Evolutionary conservation across 2,888 invertebrate species (phyloP).

Genomic region (Geotrupes spiniger): DNA sequence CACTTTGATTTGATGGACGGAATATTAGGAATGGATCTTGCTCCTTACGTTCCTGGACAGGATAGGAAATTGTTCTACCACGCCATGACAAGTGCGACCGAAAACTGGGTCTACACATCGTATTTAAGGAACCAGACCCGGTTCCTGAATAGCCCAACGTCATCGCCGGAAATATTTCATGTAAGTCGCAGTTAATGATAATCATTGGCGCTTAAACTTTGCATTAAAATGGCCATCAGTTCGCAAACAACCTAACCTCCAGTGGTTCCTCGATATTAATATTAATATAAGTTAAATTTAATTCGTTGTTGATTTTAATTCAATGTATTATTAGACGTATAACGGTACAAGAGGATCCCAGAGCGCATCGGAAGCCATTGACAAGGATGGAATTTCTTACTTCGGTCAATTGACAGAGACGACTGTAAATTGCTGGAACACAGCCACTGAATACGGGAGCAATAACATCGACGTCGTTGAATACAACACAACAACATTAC

Average conservation of each 20-base stretch:
- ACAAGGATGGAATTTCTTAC: slow-evolving; percentile 66
- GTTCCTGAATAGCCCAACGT: slow-evolving; percentile 51
- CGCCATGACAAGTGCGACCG: slow-evolving; percentile 63
- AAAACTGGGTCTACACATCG: slow-evolving; percentile 63
- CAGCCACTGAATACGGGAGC: slow-evolving; percentile 57
- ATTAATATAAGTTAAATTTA: no score
- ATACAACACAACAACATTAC: slow-evolving; percentile 59
- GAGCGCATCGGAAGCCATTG: slow-evolving; percentile 71
- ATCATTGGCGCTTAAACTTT: no score
- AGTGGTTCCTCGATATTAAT: no score
- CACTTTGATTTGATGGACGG: slow-evolving; percentile 74
- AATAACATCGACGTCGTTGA: slow-evolving; percentile 58
- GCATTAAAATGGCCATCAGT: no score
- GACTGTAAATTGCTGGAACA: slow-evolving; percentile 73
- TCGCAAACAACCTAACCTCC: no score
- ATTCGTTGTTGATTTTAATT: no score
- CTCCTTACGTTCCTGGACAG: slow-evolving; percentile 55
- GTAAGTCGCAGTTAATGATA: slow-evolving; percentile 50
- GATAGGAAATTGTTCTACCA: slow-evolving; percentile 66
- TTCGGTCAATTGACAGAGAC: slow-evolving; percentile 68
- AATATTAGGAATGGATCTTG: slow-evolving; percentile 65
- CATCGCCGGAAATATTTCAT: slow-evolving; percentile 55
- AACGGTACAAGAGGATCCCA: slow-evolving; percentile 61
- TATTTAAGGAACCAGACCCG: slow-evolving; percentile 58
- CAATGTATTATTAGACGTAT: slow-evolving; percentile 46